phyloP scores from a whole-genome alignment of 2,888 invertebrate genomes.

The Drosophila villosipedis region DNA sequence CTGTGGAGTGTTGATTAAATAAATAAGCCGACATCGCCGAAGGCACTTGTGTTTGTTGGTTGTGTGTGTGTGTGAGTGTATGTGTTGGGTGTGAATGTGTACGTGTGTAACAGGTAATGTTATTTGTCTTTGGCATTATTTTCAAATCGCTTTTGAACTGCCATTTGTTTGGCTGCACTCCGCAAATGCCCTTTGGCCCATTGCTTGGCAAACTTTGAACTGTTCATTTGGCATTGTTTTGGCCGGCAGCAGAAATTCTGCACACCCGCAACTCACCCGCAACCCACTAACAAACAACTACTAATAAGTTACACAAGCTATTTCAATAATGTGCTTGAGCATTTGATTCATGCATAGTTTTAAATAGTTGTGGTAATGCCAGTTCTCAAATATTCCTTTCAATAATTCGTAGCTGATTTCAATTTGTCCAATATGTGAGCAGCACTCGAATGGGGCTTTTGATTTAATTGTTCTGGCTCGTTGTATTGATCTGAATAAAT shows the following conservation, averaged over 20 bases:
- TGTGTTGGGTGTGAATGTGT: slow-evolving; percentile 33
- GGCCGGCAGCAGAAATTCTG: neutral
- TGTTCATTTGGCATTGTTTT: slow-evolving; percentile 45
- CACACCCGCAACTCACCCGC: neutral
- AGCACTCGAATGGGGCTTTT: slow-evolving; percentile 39
- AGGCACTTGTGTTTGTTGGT: slow-evolving; percentile 40
- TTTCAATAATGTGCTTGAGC: slow-evolving; percentile 65
- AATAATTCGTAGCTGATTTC: slow-evolving; percentile 62
- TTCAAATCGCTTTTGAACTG: slow-evolving; percentile 79
- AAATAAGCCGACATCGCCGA: slow-evolving; percentile 74
- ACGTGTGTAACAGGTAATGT: slow-evolving; percentile 70
- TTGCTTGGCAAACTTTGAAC: slow-evolving; percentile 53
- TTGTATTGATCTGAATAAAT: slow-evolving; percentile 63
- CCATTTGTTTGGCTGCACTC: slow-evolving; percentile 60
- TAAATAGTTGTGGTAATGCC: slow-evolving; percentile 25
- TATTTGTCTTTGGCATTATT: slow-evolving; percentile 81
- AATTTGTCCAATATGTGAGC: slow-evolving; percentile 57
- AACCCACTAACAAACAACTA: neutral
- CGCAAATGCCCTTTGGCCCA: slow-evolving; percentile 42
- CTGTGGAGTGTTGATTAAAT: slow-evolving; percentile 80
- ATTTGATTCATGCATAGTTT: slow-evolving; percentile 46
- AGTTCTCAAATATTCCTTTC: slow-evolving; percentile 35
- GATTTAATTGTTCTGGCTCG: slow-evolving; percentile 62
- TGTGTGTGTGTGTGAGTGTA: slow-evolving; percentile 4
- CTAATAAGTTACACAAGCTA: slow-evolving; percentile 46